Evolutionary conservation across 1,140 invertebrate genomes (phyloP).

Genomic region (Apocrypta bakeri): DNA sequence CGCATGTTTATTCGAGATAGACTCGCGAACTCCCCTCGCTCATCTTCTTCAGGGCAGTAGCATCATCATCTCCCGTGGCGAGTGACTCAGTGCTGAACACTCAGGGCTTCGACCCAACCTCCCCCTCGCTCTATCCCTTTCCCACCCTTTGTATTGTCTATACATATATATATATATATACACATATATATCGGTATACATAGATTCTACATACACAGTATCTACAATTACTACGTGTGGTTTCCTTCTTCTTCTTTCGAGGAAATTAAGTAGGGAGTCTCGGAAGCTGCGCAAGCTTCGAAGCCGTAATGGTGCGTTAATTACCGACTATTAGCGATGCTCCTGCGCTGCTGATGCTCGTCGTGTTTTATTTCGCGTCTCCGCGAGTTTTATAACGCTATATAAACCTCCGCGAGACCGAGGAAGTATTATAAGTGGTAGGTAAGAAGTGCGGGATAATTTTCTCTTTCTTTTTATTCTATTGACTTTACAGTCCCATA

Average conservation of each 20-base stretch:
- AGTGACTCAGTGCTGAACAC: slow-evolving; percentile 41
- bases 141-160: no score
- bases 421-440: no score
- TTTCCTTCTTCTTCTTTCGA: slow-evolving; percentile 14
- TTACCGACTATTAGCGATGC: slow-evolving; percentile 23
- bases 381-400: neutral
- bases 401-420: neutral
- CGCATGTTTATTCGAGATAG: slow-evolving; percentile 8
- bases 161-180: no score
- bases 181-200: no score
- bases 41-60: slow-evolving; percentile 38
- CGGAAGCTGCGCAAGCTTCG: slow-evolving; percentile 26
- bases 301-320: slow-evolving; percentile 9
- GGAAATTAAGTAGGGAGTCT: slow-evolving; percentile 23
- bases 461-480: no score
- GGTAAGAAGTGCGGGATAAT: no score
- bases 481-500: no score
- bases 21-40: neutral
- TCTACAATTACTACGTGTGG: no score
- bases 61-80: neutral
- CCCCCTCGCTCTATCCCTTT: no score
- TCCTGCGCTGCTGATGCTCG: neutral
- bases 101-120: slow-evolving; percentile 30
- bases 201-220: no score
- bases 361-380: slow-evolving; percentile 8